phyloP scores from a whole-genome alignment of 2,888 invertebrate genomes.

The Tyria jacobaeae region DNA sequence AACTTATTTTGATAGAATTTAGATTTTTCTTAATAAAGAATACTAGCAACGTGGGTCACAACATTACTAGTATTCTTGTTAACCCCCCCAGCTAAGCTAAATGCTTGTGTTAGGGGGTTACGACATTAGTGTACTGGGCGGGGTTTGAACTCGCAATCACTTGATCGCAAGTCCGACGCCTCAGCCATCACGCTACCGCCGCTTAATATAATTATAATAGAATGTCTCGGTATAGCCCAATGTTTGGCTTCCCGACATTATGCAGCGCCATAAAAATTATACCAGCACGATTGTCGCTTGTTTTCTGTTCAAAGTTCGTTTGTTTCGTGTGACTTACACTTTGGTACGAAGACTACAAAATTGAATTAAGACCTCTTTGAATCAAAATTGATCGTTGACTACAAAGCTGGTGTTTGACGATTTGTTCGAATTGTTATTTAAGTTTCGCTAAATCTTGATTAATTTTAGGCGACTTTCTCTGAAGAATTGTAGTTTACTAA shows the following conservation, averaged over 20 bases:
- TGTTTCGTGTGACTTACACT: constrained; percentile 44
- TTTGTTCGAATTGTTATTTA: constrained; percentile 32
- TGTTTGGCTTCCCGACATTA: constrained; percentile 3
- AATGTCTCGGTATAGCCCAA: not conserved
- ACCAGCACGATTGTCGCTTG: constrained; percentile 23
- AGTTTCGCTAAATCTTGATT: constrained; percentile 37
- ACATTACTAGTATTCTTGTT: no score
- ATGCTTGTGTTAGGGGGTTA: no score
- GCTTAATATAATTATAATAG: not conserved
- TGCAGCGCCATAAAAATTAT: constrained; percentile 37
- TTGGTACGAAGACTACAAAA: constrained; percentile 38
- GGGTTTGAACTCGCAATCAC: no score
- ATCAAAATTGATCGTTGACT: constrained; percentile 22
- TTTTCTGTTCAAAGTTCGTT: constrained; percentile 34
- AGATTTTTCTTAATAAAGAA: no score
- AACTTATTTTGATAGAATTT: no score
- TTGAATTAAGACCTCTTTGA: constrained; percentile 48
- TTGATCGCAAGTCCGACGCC: no score
- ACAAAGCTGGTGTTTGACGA: constrained; percentile 31
- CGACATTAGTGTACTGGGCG: no score
- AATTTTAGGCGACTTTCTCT: constrained; percentile 17
- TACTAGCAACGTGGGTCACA: no score
- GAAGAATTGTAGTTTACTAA: constrained; percentile 33
- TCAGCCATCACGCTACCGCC: no score
- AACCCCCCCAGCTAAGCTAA: no score